Evolutionary conservation across 1,140 invertebrate species (phyloP), one percentile per base, ranked within the genome.

Genomic region (Drosophila kohkoa): DNA sequence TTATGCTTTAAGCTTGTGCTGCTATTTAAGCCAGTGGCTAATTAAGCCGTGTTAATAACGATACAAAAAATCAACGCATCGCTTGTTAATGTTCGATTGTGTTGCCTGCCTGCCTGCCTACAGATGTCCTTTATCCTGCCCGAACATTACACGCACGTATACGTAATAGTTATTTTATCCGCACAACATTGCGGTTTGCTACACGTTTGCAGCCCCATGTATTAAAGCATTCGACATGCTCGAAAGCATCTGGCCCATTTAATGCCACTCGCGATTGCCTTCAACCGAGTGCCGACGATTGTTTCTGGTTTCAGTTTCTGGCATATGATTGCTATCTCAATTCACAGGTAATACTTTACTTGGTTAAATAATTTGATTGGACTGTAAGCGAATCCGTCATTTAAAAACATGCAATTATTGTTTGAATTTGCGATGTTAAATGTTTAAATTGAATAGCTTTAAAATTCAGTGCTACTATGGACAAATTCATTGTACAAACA

Each of bases 41-140:
- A 87, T 86, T 87, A 86, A 85, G 82, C 78, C 81, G 69, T 81
- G 79, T 86, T 86, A 86, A 87, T 86, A 74, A 70, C 64, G 52
- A 66, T 76, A 41, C 30, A 43, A 75, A 75, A 85, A 85, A 82
- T 81, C 85, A 71, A 71, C 60, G 69, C 63, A 13, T 35, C 38
- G 58, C 58, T 77, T 73, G 77, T 90, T 81, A 90, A 89, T 85
- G 58, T 71, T 13, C 64, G 55, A 57, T 73, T 74, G 52, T 66
- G 20, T 25, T 25, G 3, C 20, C 20, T 20, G 20, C 20, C 20
- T 54, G 54, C 13, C 28, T 43, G 55, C 45, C 49, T 52, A 51
- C 46, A 63, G 28, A 25, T 55, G 32, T 72, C 52, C 55, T 38
- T 54, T 55, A 30, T 71, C 13, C 6, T 32, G n/a, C 13, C 51